Evolutionary conservation across 2,113 vertebrate species (phyloP), one percentile per base, ranked within the genome.

Genomic region (Hipposideros armiger): DNA sequence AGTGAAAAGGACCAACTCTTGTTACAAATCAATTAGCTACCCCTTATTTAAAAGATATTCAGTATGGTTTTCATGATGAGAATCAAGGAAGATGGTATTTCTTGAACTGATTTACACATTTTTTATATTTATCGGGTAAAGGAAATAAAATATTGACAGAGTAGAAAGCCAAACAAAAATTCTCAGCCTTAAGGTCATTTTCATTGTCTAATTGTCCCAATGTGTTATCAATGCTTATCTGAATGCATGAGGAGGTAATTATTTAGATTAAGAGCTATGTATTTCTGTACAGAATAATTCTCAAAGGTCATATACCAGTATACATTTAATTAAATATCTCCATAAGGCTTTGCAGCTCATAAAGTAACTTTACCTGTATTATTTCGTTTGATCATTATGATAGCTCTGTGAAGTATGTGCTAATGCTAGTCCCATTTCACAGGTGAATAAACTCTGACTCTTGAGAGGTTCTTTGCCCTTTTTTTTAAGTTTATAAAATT

Each of bases 11-110:
- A 70, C 24, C 86, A 88, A 64, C 45, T 76, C 30, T 66, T 95
- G 85, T 64, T 88, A 30, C 85, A 45, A 92, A 96, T 94, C 90
- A 82, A 83, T 92, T 87, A 47, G 50, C 85, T 90, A 62, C 13
- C 54, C 95, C 58, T 90, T n/a, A 26, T 76, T 89, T 93, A 70
- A 88, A 90, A 69, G 84, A 74, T 45, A 92, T 64, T 62, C 66
- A 47, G 60, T n/a, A 69, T 85, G 56, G 16, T 67, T 67, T 82
- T 73, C 80, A 69, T 28, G 60, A 64, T 87, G 84, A 30, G 64
- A 90, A 60, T 94, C 69, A 81, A 64, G 81, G 58, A 73, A 17
- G 24, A 22, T 69, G 81, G 45, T 56, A 76, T 72, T 90, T 96
- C 90, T 94, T 81, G 66, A 83, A 50, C 28, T 28, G 60, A 72